These are phyloP conservation scores for Pammene fasciana DNA, from an alignment of 2,888 invertebrate species.

Conservation along the genomic window DNA sequence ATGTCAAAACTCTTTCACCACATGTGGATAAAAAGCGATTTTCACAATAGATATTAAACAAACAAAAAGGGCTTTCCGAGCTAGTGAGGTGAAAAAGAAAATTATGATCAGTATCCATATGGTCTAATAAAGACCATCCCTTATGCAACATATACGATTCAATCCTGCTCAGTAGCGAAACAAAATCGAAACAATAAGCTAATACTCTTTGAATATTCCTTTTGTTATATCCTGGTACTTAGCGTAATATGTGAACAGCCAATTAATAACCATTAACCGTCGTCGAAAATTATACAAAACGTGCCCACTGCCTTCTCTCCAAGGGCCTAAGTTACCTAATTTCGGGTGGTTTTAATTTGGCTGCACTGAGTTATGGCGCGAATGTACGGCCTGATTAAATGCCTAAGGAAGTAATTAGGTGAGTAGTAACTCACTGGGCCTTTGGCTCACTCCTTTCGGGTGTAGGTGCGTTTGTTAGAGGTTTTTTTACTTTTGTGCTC, in stretches of 20 bases:
- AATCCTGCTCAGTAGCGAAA: too few species aligned
- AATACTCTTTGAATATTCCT: too few species aligned
- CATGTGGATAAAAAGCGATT: too few species aligned
- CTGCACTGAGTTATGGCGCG: neutral
- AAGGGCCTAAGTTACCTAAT: neutral
- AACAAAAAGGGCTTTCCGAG: too few species aligned
- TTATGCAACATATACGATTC: too few species aligned
- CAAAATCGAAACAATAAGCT: too few species aligned
- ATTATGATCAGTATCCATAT: too few species aligned
- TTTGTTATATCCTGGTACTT: neutral
- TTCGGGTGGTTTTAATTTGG: slow-evolving; percentile 3
- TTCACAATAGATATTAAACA: too few species aligned
- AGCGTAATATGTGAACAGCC: neutral
- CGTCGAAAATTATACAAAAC: neutral
- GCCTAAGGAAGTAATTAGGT: slow-evolving; percentile 16
- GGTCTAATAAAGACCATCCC: too few species aligned
- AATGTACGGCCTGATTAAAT: slow-evolving; percentile 13
- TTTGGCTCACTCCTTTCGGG: neutral
- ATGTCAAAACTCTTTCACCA: too few species aligned
- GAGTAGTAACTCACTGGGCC: slow-evolving; percentile 8
- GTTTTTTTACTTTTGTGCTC: neutral
- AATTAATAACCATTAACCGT: neutral
- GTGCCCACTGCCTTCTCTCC: too few species aligned
- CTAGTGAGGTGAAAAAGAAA: too few species aligned
- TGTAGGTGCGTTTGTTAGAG: neutral